Conservation (phyloP, 2,113 vertebrate species). For the Sigmodon hispidus region DNA sequence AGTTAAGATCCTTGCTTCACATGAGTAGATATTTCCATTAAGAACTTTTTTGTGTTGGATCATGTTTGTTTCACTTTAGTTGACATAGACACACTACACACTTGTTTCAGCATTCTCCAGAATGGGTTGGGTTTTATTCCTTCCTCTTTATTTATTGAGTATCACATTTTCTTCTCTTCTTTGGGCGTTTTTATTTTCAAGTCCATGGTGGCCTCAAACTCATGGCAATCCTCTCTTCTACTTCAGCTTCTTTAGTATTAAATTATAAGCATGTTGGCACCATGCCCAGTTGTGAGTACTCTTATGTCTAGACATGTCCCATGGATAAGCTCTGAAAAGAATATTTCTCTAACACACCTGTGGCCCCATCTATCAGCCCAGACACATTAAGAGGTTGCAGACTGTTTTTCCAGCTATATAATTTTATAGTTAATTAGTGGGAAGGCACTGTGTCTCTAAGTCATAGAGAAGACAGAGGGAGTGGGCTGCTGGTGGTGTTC, state of each 20-base stretch:
- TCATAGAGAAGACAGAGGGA: neutral
- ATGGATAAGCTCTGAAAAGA: neutral
- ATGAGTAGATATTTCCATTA: too few species aligned
- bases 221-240: neutral
- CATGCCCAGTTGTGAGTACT: neutral
- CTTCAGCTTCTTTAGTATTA: neutral
- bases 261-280: neutral
- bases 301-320: neutral
- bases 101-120: neutral
- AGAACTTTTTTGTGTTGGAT: too few species aligned
- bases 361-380: neutral
- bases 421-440: neutral
- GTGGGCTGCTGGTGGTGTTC: neutral
- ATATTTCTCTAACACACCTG: neutral
- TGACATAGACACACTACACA: neutral
- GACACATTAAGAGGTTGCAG: neutral
- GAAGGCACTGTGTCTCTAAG: neutral
- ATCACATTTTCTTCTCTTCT: too few species aligned
- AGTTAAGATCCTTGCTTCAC: neutral
- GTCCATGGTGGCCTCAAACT: neutral
- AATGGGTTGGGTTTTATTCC: neutral
- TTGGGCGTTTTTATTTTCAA: neutral
- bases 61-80: neutral
- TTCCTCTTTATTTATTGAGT: neutral
- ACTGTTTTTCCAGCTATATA: neutral